Conservation (phyloP, 2,113 vertebrate genomes). For the Notarius quadriscutis region DNA sequence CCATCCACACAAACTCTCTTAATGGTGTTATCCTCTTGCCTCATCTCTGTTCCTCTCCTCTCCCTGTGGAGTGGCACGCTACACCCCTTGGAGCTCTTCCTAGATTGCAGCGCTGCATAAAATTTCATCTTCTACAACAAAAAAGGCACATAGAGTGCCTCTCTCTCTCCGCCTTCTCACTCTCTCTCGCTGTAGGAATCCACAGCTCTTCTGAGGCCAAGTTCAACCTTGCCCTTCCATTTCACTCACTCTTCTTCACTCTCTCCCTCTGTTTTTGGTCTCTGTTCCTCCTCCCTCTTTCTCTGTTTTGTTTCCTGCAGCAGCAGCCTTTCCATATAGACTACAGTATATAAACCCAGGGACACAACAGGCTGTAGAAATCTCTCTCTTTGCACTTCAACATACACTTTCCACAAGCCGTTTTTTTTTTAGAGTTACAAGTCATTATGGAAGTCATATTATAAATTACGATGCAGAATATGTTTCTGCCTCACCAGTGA, state of each 20-base stretch:
- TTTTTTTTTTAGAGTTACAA: no score
- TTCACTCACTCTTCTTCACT: slow-evolving; percentile 54
- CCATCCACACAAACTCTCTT: slow-evolving; percentile 2
- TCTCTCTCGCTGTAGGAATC: slow-evolving; percentile 57
- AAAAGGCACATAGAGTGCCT: slow-evolving; percentile 13
- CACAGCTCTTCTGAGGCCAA: slow-evolving; percentile 57
- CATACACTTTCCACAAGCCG: background rate
- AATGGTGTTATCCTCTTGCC: slow-evolving; percentile 26
- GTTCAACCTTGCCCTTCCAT: slow-evolving; percentile 58
- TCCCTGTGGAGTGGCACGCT: background rate
- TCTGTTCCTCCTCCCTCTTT: background rate
- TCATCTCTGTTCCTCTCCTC: slow-evolving; percentile 9
- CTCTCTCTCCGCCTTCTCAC: slow-evolving; percentile 39
- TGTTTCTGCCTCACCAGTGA: background rate
- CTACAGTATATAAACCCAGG: background rate
- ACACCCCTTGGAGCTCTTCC: slow-evolving; percentile 35
- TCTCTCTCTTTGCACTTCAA: slow-evolving; percentile 12
- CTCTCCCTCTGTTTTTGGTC: slow-evolving; percentile 19
- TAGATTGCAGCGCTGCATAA: slow-evolving; percentile 42
- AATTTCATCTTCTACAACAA: slow-evolving; percentile 52
- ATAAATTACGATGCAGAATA: slow-evolving; percentile 7
- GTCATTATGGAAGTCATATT: background rate
- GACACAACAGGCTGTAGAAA: slow-evolving; percentile 4
- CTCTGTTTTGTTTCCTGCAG: slow-evolving; percentile 25
- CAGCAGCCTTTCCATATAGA: slow-evolving; percentile 29